Evolutionary conservation across 2,113 vertebrate genomes (phyloP).

Genomic region (Fukomys damarensis): DNA sequence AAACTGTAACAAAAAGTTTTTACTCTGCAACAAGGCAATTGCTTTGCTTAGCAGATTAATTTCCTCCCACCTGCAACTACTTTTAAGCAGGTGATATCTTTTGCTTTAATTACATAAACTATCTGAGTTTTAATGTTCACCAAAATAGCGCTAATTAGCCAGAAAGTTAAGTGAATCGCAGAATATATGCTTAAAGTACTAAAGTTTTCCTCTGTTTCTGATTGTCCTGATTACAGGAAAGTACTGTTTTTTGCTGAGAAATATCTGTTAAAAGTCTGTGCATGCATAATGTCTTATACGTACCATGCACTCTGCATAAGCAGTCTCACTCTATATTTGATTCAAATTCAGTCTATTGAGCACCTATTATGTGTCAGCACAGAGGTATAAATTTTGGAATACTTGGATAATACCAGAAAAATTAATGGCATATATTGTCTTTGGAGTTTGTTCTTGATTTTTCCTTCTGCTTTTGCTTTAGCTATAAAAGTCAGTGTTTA

Average conservation of each 20-base stretch:
- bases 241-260: not conserved
- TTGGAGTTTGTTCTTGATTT: not conserved
- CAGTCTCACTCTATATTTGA: not conserved
- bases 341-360: not conserved
- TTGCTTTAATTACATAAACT: constrained; percentile 45
- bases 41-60: constrained; percentile 22
- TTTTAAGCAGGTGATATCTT: constrained; percentile 41
- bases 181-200: not conserved
- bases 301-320: not conserved
- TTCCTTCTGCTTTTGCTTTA: not conserved
- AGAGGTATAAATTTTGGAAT: not conserved
- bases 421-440: not conserved
- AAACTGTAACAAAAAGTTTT: not conserved
- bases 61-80: not conserved
- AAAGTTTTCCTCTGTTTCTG: not conserved
- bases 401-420: not conserved
- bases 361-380: not conserved
- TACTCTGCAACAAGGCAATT: not conserved
- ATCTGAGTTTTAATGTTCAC: not conserved
- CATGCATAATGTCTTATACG: not conserved
- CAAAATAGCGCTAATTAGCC: constrained; percentile 1
- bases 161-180: constrained; percentile 6
- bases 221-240: not conserved
- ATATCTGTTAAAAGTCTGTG: not conserved
- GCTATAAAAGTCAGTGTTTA: not conserved